A percentile compares a stretch with the other conserved stretches of the same genome.
phyloP scores from a whole-genome alignment of 2,797 vertebrate species.

The Rhynchonycteris naso region DNA sequence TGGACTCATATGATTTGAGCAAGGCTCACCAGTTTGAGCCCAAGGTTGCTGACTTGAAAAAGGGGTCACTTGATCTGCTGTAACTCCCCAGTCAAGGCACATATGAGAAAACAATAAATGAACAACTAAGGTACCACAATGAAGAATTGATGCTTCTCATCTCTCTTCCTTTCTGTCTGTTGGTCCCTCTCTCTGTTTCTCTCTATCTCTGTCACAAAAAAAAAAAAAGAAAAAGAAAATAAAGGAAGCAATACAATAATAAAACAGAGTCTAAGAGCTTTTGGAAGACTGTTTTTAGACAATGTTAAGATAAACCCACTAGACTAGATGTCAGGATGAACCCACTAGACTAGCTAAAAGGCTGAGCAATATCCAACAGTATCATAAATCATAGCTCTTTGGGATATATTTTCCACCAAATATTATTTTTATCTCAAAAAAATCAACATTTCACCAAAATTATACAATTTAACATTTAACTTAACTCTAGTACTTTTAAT shows the following conservation, averaged over 20 bases:
- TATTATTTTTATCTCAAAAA: background rate
- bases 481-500: background rate
- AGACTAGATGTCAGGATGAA: no score
- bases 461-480: background rate
- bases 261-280: background rate
- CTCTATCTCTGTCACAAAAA: no score
- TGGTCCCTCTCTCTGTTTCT: no score
- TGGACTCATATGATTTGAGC: no score
- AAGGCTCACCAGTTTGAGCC: no score
- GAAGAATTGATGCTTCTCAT: no score
- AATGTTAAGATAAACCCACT: background rate
- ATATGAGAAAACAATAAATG: no score
- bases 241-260: background rate
- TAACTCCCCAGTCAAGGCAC: no score
- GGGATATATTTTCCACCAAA: background rate
- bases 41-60: no score
- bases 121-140: no score
- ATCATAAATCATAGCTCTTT: background rate
- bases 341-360: background rate
- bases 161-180: no score
- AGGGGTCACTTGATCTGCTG: no score
- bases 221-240: background rate
- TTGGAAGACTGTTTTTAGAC: background rate
- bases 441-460: background rate
- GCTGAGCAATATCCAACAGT: background rate